These are phyloP conservation scores for Chloropsis hardwickii DNA, from an alignment of 2,113 vertebrate genomes.

Conservation along the genomic window DNA sequence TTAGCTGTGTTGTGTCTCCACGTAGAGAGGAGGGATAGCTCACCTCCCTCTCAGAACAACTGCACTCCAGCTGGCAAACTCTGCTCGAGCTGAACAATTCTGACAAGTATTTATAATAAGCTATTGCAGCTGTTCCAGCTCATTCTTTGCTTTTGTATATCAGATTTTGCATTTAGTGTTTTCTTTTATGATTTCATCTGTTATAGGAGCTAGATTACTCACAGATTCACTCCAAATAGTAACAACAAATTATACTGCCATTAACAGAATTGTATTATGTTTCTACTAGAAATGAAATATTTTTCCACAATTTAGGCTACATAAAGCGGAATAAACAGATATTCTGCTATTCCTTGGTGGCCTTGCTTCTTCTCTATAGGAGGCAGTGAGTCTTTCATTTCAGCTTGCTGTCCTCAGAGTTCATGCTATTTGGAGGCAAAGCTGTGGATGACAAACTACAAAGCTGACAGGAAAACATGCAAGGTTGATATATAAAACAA, in stretches of 20 bases:
- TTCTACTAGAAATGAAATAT: not conserved
- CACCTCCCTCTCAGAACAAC: not conserved
- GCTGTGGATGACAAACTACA: slow-evolving; percentile 36
- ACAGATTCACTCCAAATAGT: not conserved
- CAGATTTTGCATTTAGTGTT: slow-evolving; percentile 24
- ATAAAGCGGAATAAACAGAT: not conserved
- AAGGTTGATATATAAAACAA: slow-evolving; percentile 29
- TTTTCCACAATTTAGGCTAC: not conserved
- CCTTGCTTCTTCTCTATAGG: not conserved
- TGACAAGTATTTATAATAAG: not conserved
- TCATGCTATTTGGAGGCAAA: slow-evolving; percentile 23
- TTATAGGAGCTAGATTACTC: not conserved
- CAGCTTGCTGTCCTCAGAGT: slow-evolving; percentile 32
- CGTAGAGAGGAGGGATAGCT: not conserved
- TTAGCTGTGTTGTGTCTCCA: not conserved
- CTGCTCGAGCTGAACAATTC: not conserved
- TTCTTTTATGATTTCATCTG: slow-evolving; percentile 3
- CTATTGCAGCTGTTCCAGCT: slow-evolving; percentile 19
- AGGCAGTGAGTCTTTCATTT: slow-evolving; percentile 23
- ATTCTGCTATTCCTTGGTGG: not conserved
- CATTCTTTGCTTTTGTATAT: not conserved
- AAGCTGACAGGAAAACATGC: slow-evolving; percentile 42
- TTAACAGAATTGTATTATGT: not conserved
- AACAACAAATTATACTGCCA: slow-evolving; percentile 2
- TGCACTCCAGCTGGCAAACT: slow-evolving; percentile 19